Percentiles rank a stretch among this genome's conserved stretches.
These are phyloP conservation scores for Nymphalis io DNA, from an alignment of 1,140 invertebrate genomes.

Conservation along the genomic window DNA sequence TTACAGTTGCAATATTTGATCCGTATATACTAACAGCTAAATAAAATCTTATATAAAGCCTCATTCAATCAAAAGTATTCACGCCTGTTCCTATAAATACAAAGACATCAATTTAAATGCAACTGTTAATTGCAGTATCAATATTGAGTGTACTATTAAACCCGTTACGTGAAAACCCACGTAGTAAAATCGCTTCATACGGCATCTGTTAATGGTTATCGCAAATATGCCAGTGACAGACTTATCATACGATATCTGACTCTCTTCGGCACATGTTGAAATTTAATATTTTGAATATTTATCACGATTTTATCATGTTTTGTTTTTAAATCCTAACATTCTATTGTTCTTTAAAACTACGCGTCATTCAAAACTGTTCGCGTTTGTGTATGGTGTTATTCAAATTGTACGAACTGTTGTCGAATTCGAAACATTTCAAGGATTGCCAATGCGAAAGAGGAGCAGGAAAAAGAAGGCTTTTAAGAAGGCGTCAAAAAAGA, in stretches of 20 bases:
- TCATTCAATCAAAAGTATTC: background rate
- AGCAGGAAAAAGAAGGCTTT: constrained; percentile 73
- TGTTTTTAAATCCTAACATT: constrained; percentile 39
- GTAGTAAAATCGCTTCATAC: constrained; percentile 43
- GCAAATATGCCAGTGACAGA: constrained; percentile 56
- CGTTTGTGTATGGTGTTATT: constrained; percentile 65
- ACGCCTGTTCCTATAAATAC: background rate
- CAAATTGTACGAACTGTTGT: constrained; percentile 71
- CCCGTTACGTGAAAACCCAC: constrained; percentile 50
- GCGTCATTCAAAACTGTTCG: background rate
- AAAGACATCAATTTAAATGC: background rate
- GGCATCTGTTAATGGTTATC: constrained; percentile 71
- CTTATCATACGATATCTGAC: constrained; percentile 66
- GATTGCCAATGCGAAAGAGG: constrained; percentile 78
- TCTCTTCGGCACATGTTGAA: constrained; percentile 59
- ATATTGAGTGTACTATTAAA: constrained; percentile 21
- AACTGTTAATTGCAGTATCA: constrained; percentile 22
- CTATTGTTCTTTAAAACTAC: constrained; percentile 9
- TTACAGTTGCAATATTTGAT: too few relatives aligned
- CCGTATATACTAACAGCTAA: too few relatives aligned
- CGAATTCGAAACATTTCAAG: constrained; percentile 68
- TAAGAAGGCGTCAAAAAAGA: constrained; percentile 61
- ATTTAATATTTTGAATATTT: constrained; percentile 56
- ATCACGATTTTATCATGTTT: constrained; percentile 50
- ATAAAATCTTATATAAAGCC: too few relatives aligned